Percentiles rank a stretch among this genome's conserved stretches.
Conservation (phyloP, 2,113 vertebrate genomes). For the Otis tarda region DNA sequence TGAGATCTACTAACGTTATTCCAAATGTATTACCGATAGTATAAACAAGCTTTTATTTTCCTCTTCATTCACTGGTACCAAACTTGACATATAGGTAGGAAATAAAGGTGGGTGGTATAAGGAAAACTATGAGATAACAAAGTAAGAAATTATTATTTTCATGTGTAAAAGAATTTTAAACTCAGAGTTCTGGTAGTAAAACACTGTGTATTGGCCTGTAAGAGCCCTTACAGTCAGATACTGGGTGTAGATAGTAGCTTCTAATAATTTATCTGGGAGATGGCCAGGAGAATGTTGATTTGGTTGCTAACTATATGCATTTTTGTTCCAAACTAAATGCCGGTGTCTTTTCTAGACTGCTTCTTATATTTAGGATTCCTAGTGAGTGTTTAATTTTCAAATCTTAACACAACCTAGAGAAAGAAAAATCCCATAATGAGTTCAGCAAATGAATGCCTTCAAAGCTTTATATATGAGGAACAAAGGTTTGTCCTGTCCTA, state of each 20-base stretch:
- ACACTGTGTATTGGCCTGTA: not conserved
- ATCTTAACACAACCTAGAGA: not conserved
- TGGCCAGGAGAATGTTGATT: not conserved
- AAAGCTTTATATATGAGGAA: conserved; percentile 13
- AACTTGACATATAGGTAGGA: not conserved
- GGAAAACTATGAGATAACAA: not conserved
- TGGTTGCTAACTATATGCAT: not conserved
- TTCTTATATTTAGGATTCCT: not conserved
- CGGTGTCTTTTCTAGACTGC: not conserved
- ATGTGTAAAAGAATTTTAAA: not conserved
- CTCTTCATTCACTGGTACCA: not conserved
- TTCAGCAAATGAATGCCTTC: not conserved
- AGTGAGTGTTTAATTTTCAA: not conserved
- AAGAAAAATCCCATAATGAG: not conserved
- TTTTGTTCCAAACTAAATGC: not conserved
- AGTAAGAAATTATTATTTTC: not conserved
- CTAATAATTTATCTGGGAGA: not conserved
- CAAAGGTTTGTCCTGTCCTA: conserved; percentile 19
- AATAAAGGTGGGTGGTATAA: not conserved
- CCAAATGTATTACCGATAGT: not conserved
- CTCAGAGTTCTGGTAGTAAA: not conserved
- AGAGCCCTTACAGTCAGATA: not conserved
- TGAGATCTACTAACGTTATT: not conserved
- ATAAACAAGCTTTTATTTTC: not conserved
- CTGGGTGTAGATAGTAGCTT: not conserved